Percentiles rank a stretch among this genome's conserved stretches.
Conservation (phyloP, 2,113 vertebrate genomes). For the Phasianus colchicus region DNA sequence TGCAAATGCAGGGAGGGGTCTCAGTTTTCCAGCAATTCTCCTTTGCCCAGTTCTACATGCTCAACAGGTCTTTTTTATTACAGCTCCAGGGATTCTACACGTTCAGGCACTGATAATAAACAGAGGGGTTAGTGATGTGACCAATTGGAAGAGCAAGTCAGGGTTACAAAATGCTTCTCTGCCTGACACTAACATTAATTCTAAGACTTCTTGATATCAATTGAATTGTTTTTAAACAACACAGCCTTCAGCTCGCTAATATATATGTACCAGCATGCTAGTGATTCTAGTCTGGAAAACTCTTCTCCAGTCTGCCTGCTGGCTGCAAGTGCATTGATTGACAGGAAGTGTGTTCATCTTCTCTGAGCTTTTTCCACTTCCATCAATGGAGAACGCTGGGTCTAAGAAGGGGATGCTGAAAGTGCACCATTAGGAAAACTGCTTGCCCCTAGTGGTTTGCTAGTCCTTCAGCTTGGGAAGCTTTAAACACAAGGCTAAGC, state of each 20-base stretch:
- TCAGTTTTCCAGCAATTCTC: constrained; percentile 30
- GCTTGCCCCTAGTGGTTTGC: not conserved
- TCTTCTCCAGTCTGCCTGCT: not conserved
- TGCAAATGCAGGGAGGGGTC: constrained; percentile 16
- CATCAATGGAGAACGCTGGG: not conserved
- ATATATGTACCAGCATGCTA: not conserved
- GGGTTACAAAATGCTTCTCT: not conserved
- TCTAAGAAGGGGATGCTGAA: not conserved
- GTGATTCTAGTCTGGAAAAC: not conserved
- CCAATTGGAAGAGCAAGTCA: not conserved
- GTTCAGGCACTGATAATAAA: not conserved
- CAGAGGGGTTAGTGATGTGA: not conserved
- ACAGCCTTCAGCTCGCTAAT: not conserved
- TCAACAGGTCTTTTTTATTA: not conserved
- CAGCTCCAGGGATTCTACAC: constrained; percentile 4
- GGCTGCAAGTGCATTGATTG: not conserved
- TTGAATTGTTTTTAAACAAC: not conserved
- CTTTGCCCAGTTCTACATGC: constrained; percentile 11
- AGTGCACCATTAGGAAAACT: not conserved
- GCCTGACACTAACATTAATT: not conserved
- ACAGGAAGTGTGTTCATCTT: not conserved
- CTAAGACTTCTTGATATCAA: not conserved
- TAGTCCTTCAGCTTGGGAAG: not conserved
- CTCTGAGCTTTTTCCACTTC: not conserved
- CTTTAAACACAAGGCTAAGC: not conserved